Percentiles rank a stretch among this genome's conserved stretches.
These are phyloP conservation scores for Vultur gryphus DNA, from an alignment of 2,797 vertebrate genomes.

Conservation along the genomic window DNA sequence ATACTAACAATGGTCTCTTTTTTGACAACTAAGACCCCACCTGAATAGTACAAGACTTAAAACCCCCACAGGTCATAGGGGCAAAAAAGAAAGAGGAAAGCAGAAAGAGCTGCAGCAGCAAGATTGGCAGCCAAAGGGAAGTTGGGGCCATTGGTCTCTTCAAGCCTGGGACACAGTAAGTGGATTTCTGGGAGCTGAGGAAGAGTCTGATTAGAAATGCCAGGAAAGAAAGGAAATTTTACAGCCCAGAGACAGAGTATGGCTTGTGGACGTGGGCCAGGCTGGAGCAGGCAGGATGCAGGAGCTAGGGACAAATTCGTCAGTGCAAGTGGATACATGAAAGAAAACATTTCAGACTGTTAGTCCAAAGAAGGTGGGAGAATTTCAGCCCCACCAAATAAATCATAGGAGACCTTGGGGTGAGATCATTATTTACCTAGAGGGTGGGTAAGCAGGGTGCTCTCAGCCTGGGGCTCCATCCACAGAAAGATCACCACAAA, in stretches of 20 bases:
- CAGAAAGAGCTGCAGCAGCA: neutral
- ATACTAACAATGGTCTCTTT: neutral
- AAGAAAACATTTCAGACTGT: neutral
- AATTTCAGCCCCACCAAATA: neutral
- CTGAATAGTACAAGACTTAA: neutral
- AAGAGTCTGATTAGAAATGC: neutral
- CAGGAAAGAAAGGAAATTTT: neutral
- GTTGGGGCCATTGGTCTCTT: neutral
- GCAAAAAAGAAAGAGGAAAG: neutral
- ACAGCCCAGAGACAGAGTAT: neutral
- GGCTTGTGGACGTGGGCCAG: accelerated
- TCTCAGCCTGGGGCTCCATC: neutral
- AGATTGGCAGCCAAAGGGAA: neutral
- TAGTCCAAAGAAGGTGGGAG: neutral
- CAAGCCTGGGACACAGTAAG: neutral
- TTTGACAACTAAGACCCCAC: neutral
- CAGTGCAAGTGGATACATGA: neutral
- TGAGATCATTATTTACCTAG: neutral
- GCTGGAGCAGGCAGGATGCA: neutral
- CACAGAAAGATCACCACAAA: neutral
- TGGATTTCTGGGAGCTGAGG: neutral
- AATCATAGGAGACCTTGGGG: neutral
- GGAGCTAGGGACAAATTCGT: neutral
- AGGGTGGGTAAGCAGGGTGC: neutral
- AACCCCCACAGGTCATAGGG: neutral